These are phyloP conservation scores for Plumapathes pennacea DNA, from an alignment of 92 coral and sea anemone species.

Conservation along the genomic window DNA sequence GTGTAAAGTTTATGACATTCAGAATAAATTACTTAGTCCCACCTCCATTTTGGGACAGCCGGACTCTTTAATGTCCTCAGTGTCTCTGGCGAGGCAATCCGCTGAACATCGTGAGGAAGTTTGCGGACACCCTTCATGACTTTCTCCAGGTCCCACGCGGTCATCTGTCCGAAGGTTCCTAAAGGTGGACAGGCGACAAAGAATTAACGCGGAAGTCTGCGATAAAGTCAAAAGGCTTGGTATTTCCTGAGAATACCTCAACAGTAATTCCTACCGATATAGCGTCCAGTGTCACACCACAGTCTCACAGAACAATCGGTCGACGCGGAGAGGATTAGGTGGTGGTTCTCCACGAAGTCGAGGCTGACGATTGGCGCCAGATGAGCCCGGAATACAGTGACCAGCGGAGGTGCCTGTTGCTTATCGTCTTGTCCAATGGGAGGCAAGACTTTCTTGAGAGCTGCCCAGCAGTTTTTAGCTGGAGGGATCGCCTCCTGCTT, in stretches of 20 bases:
- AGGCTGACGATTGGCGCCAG: slow-evolving; percentile 65
- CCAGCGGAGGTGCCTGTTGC: slow-evolving; percentile 62
- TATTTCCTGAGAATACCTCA: neutral
- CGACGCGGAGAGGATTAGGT: slow-evolving; percentile 78
- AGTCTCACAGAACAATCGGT: slow-evolving; percentile 86
- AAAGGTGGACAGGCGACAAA: neutral
- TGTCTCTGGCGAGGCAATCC: slow-evolving; percentile 88
- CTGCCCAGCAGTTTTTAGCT: neutral
- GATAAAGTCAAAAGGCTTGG: neutral
- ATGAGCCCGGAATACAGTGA: slow-evolving; percentile 75
- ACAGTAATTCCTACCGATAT: slow-evolving; percentile 49
- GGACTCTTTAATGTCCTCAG: slow-evolving; percentile 46
- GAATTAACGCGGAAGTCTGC: neutral
- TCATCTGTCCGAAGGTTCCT: slow-evolving; percentile 95
- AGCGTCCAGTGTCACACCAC: slow-evolving; percentile 78
- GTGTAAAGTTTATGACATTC: no score
- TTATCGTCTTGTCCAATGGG: neutral
- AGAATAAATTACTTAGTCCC: neutral
- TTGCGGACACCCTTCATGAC: slow-evolving; percentile 53
- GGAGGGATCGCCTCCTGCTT: slow-evolving; percentile 17
- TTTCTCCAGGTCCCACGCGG: slow-evolving; percentile 71
- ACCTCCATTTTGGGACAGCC: slow-evolving; percentile 81
- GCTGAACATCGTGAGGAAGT: slow-evolving; percentile 82
- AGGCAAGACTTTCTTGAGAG: neutral
- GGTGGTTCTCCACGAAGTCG: slow-evolving; percentile 65